Evolutionary conservation across 2,113 vertebrate genomes (phyloP), one percentile per base, ranked within the genome.

Genomic region (Laterallus jamaicensis): DNA sequence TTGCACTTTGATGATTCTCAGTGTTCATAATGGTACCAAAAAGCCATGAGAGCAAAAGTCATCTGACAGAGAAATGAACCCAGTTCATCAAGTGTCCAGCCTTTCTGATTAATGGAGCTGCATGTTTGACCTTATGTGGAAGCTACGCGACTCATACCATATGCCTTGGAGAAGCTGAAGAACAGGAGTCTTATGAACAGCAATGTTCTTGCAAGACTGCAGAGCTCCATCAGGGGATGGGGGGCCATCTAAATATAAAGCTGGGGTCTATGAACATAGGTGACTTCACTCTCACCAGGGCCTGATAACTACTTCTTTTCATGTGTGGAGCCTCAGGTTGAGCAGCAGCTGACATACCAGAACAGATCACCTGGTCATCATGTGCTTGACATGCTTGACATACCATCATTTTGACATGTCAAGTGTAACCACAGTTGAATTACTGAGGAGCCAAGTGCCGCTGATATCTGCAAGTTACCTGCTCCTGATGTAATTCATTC

Each of bases 321-420:
- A 10, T 28, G 1, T 0, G 5, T n/a, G 24, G 28, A 82, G n/a
- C 49, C 12, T 66, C 21, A 40, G 22, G 37, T 1, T 37, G 13
- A 71, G 28, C 60, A 55, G 19, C n/a, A 82, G 19, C 10, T 88
- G 9, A 47, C 12, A n/a, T 44, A 63, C 3, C 11, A 50, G 40
- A 62, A 7, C 9, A 81, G 24, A 59, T 22, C 26, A 75, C 28
- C 31, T 67, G 47, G 31, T 87, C 15, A 50, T 78, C 40, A 26
- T 15, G 12, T 35, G 3, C 63, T 67, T 39, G 7, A 56, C 7
- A 28, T 28, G 20, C 47, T 29, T 80, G 35, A 67, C 7, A 9
- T 56, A 17, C 52, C 10, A 29, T 58, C 10, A 32, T 70, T 92
- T 91, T 84, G 44, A 67, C 28, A 55, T 24, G 3, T 19, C 44